phyloP scores from a whole-genome alignment of 2,888 invertebrate species.

The Camptogramma bilineatum region DNA sequence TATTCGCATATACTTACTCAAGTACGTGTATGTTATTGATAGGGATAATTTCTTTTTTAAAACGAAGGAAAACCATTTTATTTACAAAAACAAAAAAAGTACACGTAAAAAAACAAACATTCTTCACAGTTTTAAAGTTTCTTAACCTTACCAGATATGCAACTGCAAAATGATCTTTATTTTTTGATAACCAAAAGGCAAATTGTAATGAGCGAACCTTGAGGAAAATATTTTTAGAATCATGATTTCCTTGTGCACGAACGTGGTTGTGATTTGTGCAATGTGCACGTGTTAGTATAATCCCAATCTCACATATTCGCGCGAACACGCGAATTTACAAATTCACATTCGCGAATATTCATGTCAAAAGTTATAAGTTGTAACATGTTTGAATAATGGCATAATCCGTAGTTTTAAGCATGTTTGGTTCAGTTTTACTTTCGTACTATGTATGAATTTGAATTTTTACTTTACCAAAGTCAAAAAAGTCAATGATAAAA shows the following conservation, averaged over 20 bases:
- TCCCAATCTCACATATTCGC: background rate
- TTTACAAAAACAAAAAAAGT: too few species aligned
- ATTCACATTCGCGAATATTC: background rate
- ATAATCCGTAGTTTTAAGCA: too few species aligned
- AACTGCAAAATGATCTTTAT: background rate
- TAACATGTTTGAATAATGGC: too few species aligned
- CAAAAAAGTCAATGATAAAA: too few species aligned
- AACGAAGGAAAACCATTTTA: too few species aligned
- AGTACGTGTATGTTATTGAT: too few species aligned
- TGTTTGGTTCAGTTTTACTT: too few species aligned
- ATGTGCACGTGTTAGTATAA: conserved; percentile 51
- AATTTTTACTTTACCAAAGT: too few species aligned
- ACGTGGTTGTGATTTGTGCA: conserved; percentile 41
- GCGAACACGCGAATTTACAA: background rate
- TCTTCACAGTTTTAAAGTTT: background rate
- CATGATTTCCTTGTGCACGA: conserved; percentile 44
- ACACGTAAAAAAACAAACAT: background rate
- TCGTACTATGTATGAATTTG: too few species aligned
- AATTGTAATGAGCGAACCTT: background rate
- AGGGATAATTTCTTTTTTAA: too few species aligned
- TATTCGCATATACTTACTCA: too few species aligned
- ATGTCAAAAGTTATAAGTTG: too few species aligned
- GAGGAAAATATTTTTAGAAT: background rate
- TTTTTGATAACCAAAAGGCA: background rate
- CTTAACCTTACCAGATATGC: background rate